phyloP scores from a whole-genome alignment of 1,140 invertebrate species.

The Orchestia grillus region DNA sequence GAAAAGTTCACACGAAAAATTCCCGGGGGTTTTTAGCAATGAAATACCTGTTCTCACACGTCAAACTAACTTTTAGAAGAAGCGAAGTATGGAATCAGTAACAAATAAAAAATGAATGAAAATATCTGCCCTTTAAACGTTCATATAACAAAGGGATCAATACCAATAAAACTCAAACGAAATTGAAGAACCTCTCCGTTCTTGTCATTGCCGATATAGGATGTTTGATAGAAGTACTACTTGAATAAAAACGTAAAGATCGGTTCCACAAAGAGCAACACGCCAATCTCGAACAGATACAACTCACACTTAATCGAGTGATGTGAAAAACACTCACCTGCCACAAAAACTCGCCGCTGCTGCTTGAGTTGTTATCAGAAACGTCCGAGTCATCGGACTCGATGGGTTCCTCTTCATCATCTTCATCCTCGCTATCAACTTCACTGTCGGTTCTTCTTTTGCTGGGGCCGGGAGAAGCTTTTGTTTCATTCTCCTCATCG shows the following conservation, averaged over 20 bases:
- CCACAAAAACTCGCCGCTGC: constrained; percentile 58
- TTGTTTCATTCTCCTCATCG: background rate
- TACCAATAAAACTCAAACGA: no score
- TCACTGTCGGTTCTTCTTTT: background rate
- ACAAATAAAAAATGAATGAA: background rate
- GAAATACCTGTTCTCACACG: background rate
- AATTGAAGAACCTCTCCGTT: no score
- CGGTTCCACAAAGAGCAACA: no score
- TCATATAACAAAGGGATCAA: no score
- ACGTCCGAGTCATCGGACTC: background rate
- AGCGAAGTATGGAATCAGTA: background rate
- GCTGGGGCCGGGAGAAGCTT: background rate
- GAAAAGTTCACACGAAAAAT: no score
- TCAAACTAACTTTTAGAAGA: background rate
- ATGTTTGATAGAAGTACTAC: no score
- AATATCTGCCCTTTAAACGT: no score
- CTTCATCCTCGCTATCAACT: constrained; percentile 3
- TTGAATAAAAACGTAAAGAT: no score
- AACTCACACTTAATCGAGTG: no score
- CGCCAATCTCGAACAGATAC: no score
- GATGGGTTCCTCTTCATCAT: background rate
- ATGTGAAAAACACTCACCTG: constrained; percentile 6
- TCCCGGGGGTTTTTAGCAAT: no score
- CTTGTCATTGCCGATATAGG: no score
- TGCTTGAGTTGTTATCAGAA: constrained; percentile 32